Evolutionary conservation across 1,140 invertebrate species (phyloP).

Genomic region (Tetranychus cinnabarinus): DNA sequence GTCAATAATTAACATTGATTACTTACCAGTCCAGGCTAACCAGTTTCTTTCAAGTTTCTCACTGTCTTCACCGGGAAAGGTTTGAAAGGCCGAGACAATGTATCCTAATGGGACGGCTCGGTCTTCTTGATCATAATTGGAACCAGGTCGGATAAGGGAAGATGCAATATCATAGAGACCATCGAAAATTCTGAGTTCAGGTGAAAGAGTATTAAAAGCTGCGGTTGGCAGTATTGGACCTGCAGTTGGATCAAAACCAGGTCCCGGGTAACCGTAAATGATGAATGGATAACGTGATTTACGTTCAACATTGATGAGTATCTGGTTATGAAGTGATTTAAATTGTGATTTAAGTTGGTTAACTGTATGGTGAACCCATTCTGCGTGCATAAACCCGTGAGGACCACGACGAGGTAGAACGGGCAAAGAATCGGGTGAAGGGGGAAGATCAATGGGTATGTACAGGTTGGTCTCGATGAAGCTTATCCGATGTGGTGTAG

Average conservation of each 20-base stretch:
- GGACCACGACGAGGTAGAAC: background rate
- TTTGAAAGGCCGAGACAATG: constrained; percentile 75
- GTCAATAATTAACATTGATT: background rate
- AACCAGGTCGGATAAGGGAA: constrained; percentile 3
- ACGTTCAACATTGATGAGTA: constrained; percentile 9
- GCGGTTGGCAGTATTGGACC: constrained; percentile 1
- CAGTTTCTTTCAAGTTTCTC: constrained; percentile 74
- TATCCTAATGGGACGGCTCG: constrained; percentile 38
- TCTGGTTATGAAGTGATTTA: constrained; percentile 4
- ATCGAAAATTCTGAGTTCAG: constrained; percentile 6
- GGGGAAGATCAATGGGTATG: constrained; percentile 5
- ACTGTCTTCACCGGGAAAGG: constrained; percentile 72
- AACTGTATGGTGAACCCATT: constrained; percentile 5
- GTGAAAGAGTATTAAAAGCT: constrained; percentile 1
- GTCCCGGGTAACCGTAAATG: constrained; percentile 3
- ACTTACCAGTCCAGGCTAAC: constrained; percentile 63
- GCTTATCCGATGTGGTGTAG: constrained; percentile 4
- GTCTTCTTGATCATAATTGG: background rate
- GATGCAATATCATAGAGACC: constrained; percentile 6
- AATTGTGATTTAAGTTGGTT: constrained; percentile 5
- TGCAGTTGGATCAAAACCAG: background rate
- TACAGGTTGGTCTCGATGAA: constrained; percentile 9
- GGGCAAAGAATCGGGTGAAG: constrained; percentile 1
- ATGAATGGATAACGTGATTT: constrained; percentile 10
- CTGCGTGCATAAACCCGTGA: constrained; percentile 1